Percentiles rank a stretch among this genome's conserved stretches.
Conservation (phyloP, 2,113 vertebrate species). For the Geococcyx californianus region DNA sequence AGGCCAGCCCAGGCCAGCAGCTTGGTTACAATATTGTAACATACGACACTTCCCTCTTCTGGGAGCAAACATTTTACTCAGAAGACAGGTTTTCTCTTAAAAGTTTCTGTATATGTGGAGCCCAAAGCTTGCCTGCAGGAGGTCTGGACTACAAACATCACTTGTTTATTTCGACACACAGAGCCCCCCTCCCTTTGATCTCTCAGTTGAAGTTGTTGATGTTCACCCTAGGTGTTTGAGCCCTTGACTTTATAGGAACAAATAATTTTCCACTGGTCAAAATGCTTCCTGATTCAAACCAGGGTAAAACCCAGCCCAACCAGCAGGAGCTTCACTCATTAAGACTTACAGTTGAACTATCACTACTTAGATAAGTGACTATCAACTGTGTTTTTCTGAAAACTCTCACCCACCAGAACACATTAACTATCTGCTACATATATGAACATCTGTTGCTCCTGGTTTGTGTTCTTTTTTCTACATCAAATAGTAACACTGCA, state of each 20-base stretch:
- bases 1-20: neutral
- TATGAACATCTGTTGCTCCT: neutral
- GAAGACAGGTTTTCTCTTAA: neutral
- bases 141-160: neutral
- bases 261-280: neutral
- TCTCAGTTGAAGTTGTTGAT: neutral
- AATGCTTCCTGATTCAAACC: neutral
- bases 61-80: neutral
- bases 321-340: neutral
- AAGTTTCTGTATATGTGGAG: neutral
- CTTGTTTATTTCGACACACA: neutral
- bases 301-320: neutral
- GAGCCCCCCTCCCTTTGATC: neutral
- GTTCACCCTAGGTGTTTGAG: accelerated
- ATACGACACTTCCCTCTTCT: neutral
- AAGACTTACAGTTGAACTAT: neutral
- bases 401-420: neutral
- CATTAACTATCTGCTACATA: neutral
- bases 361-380: neutral
- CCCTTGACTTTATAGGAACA: neutral
- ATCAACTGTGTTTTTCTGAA: neutral
- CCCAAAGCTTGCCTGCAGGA: neutral
- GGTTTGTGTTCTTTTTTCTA: neutral
- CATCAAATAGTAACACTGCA: neutral
- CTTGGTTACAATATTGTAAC: too few relatives aligned